Evolutionary conservation across 2,888 invertebrate genomes (phyloP), one percentile per base, ranked within the genome.

Genomic region (Laspeyria flexula): DNA sequence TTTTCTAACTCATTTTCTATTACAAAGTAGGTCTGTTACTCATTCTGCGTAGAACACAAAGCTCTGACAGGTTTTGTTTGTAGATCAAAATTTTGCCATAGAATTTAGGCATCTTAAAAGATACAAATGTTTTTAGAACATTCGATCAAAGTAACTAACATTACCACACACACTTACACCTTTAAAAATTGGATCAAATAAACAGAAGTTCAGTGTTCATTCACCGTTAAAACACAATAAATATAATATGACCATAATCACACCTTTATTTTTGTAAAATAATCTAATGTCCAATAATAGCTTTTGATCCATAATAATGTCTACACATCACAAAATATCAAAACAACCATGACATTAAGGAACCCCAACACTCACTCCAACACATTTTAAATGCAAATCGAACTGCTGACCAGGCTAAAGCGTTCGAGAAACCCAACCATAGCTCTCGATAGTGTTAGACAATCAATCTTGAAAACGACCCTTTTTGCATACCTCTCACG

Each of bases 381-480:
- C 41, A 48, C 53, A 60, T 63, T 67, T 56, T 49, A 67, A 70
- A 67, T 66, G 60, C 45, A 67, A 67, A 67, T 65, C 55, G 53
- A 57, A 60, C 58, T 51, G 59, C 78, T 80, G 81, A 74, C 79
- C 79, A 70, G 46, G 60, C 57, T 58, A 65, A 71, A 60, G 65
- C 77, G 77, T 76, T 79, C 75, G 74, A 71, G 68, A 62, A 68
- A 62, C 66, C 61, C 68, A 56, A 40, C 34, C 67, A 58, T 60
- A 78, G 59, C 65, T 60, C 50, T 63, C 58, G 58, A 60, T 74
- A 80, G 75, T 81, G 77, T 81, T 85, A 90, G 86, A 88, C 90
- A 90, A 90, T 90, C 89, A 89, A 90, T 90, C 90, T 90, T 83
- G 71, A 65, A 69, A 73, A 76, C 79, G 83, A 83, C 89, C 90